These are phyloP conservation scores for Cosmia trapezina DNA, from an alignment of 2,888 invertebrate genomes.

Conservation along the genomic window DNA sequence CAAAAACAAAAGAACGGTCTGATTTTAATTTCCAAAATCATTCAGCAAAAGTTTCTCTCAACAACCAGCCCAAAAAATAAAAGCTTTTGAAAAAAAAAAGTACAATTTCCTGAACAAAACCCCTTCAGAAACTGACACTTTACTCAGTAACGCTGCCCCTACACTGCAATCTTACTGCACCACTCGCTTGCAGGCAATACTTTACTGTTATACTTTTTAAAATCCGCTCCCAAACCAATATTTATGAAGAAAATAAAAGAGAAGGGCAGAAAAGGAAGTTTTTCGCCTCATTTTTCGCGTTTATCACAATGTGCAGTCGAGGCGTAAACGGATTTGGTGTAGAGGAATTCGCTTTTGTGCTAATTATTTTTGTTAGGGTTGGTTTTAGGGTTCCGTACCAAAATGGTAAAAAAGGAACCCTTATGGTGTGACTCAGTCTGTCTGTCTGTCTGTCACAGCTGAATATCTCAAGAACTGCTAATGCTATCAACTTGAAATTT, in stretches of 20 bases:
- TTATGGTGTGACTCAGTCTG: no score
- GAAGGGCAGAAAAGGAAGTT: slow-evolving; percentile 10
- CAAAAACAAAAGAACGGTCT: neutral
- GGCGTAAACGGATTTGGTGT: slow-evolving; percentile 41
- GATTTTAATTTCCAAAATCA: neutral
- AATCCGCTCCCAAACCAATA: slow-evolving; percentile 62
- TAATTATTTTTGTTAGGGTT: slow-evolving; percentile 36
- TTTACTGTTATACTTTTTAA: slow-evolving; percentile 65
- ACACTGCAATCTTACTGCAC: slow-evolving; percentile 63
- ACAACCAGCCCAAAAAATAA: neutral
- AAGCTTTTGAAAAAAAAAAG: neutral
- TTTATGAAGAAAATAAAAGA: slow-evolving; percentile 65
- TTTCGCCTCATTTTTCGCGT: slow-evolving; percentile 49
- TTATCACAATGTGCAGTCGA: slow-evolving; percentile 60
- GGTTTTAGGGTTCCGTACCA: neutral
- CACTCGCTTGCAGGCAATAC: slow-evolving; percentile 64
- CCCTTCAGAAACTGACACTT: slow-evolving; percentile 24
- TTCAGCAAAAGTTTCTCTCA: neutral
- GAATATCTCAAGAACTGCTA: no score
- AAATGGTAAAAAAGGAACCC: no score
- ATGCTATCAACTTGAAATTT: no score
- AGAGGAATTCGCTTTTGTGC: slow-evolving; percentile 29
- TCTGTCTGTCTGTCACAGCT: no score
- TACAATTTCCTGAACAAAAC: slow-evolving; percentile 28
- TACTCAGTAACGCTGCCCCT: slow-evolving; percentile 22